Evolutionary conservation across 2,113 vertebrate genomes (phyloP), one percentile per base, ranked within the genome.

Genomic region (Limanda limanda): DNA sequence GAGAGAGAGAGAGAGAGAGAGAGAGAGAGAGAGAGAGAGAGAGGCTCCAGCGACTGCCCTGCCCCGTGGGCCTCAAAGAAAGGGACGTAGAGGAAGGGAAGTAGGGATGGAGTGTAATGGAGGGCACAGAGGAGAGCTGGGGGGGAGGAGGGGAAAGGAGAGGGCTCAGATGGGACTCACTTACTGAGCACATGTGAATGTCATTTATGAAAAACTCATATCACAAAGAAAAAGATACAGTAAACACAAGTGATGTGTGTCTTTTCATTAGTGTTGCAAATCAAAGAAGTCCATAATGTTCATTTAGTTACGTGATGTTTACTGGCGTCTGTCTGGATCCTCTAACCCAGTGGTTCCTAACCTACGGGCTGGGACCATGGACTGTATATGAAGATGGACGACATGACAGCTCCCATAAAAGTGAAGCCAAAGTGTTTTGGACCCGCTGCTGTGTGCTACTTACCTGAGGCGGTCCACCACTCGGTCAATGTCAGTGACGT

Each of bases 401-500:
- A 15, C 3, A 1, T 47, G 45, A 47, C 14, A 14, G 45, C 13
- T 47, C 35, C 35, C 9, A 37, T 37, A 37, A 37, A 37, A 37
- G 35, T 37, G 35, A 40, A 51, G 12, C 1, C 56, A 58, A 9
- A 15, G 15, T 13, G 24, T 3, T 23, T 14, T 3, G 21, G n/a
- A 58, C 21, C 48, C 35, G 17, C n/a, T 20, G 10, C 35, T 65
- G 8, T 21, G 3, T 31, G 1, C 2, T 14, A 70, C 95, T 95
- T 72, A 97, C 96, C 87, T 91, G 59, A 97, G 92, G 52, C 85
- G 92, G 10, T 82, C 40, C n/a, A 94, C 93, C 42, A 96, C 93
- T 51, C 94, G 87, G 25, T 96, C 92, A 60, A 97, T 95, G 80
- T 91, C 69, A 27, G 62, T 81, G 72, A 95, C 59, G 9, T 95